Base-by-base conservation (phyloP, 2,797 vertebrate genomes). In the Xenops minutus region DNA sequence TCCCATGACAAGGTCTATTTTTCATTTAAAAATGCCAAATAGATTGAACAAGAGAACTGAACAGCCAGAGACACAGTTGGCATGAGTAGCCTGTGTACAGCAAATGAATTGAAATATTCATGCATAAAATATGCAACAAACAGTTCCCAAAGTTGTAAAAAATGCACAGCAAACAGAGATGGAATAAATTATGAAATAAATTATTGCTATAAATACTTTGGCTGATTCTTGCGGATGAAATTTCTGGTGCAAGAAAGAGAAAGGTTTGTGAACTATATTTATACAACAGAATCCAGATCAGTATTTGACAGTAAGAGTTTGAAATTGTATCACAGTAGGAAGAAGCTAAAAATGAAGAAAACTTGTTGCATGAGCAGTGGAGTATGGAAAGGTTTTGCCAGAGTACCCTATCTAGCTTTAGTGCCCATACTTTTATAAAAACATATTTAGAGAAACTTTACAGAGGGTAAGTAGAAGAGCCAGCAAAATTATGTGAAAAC, bases 161-260 rank as follows among this genome's bases (percentile, higher is more conserved):
- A 85, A 74, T 61, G 41, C 58, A 78, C 32, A 87, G 44, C 36
- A 85, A 88, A 71, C 36, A 76, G 29, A 73, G 36, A 58, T 61
- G 37, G 27, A 92, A 92, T 68, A 9, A 91, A 93, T 34, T 83
- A 86, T 48, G 24, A 75, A 77, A 94, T 83, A 63, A 56, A 85
- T 71, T 67, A 56, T 89, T 88, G 68, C 36, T 86, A 73, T 59
- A 93, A 93, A 91, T 93, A 91, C 34, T 81, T 91, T 54, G 43
- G 14, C 36, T 85, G 29, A 9, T 58, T 69, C 36, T 88, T 77
- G 62, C 11, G 43, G 34, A 78, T 66, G 15, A 36, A 62, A 94
- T 77, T 84, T 83, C 68, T 91, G 15, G 23, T 85, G 64, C 51
- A 80, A 81, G 17, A 36, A 79, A 85, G 30, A 74, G 16, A 93